Evolutionary conservation across 2,888 invertebrate genomes (phyloP).

Genomic region (Eupithecia inturbata): DNA sequence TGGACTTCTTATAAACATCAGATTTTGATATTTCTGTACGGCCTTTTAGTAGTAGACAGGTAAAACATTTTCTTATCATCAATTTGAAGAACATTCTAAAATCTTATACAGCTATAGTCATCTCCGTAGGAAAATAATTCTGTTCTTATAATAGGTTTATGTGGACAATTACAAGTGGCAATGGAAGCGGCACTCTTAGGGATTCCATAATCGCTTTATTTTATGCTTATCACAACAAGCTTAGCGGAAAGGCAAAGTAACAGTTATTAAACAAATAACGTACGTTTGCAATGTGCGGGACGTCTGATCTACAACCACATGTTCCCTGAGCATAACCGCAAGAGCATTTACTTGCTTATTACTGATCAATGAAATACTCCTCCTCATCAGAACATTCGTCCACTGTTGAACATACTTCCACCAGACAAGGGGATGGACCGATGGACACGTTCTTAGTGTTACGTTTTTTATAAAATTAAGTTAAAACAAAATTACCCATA

Average conservation of each 20-base stretch:
- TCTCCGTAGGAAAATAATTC: not conserved
- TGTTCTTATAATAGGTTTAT: not conserved
- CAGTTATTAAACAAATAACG: not conserved
- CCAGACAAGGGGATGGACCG: no score
- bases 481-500: no score
- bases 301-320: not conserved
- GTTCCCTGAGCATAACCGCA: not conserved
- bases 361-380: no score
- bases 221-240: not conserved
- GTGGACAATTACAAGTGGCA: slow-evolving; percentile 17
- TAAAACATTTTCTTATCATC: no score
- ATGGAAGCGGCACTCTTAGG: slow-evolving; percentile 18
- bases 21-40: no score
- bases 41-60: no score
- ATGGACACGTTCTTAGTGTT: no score
- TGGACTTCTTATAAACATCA: no score
- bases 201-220: slow-evolving; percentile 20
- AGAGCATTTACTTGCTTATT: not conserved
- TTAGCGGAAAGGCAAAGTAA: not conserved
- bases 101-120: no score
- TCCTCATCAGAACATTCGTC: not conserved
- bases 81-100: not conserved
- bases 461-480: no score
- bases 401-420: no score
- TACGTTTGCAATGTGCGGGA: not conserved